Evolutionary conservation across 2,888 invertebrate genomes (phyloP), one percentile per base, ranked within the genome.

Genomic region (Miltochrista miniata): DNA sequence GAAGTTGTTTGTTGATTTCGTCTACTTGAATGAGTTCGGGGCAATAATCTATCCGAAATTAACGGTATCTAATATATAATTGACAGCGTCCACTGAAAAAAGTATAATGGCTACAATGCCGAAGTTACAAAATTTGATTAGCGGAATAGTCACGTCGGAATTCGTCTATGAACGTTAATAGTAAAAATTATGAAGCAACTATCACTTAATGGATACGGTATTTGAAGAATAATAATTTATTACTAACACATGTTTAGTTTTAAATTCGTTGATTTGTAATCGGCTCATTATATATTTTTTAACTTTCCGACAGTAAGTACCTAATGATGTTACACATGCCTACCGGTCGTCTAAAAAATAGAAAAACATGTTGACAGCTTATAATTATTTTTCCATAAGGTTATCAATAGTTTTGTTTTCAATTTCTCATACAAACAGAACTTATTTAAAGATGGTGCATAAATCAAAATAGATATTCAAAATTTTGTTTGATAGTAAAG

Each of bases 41-140:
- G 69, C 69, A 77, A 74, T 75, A 72, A 79, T 77, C 75, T 68
- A 58, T 74, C 70, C 63, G 73, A 76, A 75, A 70, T 83, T 89
- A 90, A 89, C 90, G 89, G 90, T 86, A 52, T 15, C 15, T 40
- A 83, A 77, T 74, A 72, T 67, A 84, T 87, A 88, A 85, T 85
- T 83, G 83, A 77, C 76, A 73, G 74, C 69, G 76, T 78, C 74
- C 72, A 74, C 72, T 83, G 78, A 87, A 86, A 85, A 86, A 85
- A 87, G 70, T 79, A 58, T 69, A 82, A 87, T 88, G 79, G 84
- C 78, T 87, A 90, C 90, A 90, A 90, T 90, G 84, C 85, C 86
- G 85, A 84, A 85, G 88, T 90, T 90, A 90, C 89, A 87, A 90
- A 90, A 90, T 91, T 91, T 91, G 90, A 91, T 90, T 90, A 91